Percentiles rank a stretch among this genome's conserved stretches.
Conservation (phyloP, 2,888 invertebrate species). For the Hoplodrina blanda region DNA sequence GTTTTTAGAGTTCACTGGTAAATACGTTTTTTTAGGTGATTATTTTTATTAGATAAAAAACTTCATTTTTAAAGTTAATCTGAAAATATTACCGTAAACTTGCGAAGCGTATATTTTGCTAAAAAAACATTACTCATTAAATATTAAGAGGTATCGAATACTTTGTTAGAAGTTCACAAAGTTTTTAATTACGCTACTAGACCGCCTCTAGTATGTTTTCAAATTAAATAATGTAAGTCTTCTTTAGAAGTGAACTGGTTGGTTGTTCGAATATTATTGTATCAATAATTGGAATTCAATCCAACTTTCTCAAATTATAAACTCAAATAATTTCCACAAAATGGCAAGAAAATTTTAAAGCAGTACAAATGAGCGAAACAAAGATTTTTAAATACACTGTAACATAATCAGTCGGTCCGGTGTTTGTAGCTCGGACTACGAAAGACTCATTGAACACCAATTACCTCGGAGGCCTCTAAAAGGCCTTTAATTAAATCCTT, state of each 20-base stretch:
- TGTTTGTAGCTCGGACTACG: constrained; percentile 82
- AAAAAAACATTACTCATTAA: constrained; percentile 13
- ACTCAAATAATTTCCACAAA: background rate
- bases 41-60: background rate
- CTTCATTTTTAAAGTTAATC: too few species aligned
- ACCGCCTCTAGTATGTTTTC: background rate
- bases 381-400: constrained; percentile 73
- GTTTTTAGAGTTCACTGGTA: background rate
- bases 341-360: constrained; percentile 4
- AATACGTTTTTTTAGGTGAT: background rate
- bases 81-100: background rate
- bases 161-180: background rate
- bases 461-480: constrained; percentile 88
- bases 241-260: background rate
- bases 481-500: constrained; percentile 90
- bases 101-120: background rate
- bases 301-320: constrained; percentile 1
- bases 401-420: constrained; percentile 83
- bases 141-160: background rate
- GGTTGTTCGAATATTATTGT: background rate
- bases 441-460: constrained; percentile 89
- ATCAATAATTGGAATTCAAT: background rate
- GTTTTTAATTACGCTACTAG: background rate
- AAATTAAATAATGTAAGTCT: background rate
- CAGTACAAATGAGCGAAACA: constrained; percentile 64